A percentile compares a stretch with the other conserved stretches of the same genome.
These are phyloP conservation scores for Himalopsyche phryganea DNA, from an alignment of 1,140 invertebrate species.

Conservation along the genomic window DNA sequence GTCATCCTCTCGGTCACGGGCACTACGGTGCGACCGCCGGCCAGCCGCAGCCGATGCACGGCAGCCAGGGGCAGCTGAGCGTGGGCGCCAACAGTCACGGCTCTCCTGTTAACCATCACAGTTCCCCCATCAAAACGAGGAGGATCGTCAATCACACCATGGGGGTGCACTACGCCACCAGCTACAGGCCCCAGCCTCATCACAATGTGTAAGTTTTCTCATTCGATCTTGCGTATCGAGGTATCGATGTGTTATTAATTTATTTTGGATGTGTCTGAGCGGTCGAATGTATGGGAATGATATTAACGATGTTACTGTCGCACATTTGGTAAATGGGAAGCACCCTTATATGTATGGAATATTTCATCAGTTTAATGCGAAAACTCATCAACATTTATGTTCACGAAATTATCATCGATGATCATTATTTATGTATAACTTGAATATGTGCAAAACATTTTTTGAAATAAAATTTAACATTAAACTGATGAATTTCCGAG, in stretches of 20 bases:
- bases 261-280: not conserved
- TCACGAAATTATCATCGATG: too few relatives aligned
- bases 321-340: too few relatives aligned
- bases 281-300: too few relatives aligned
- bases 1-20: slow-evolving; percentile 11
- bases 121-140: slow-evolving; percentile 29
- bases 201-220: slow-evolving; percentile 38
- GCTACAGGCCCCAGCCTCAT: slow-evolving; percentile 36
- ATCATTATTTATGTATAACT: too few relatives aligned
- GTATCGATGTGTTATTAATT: not conserved
- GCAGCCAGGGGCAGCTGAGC: slow-evolving; percentile 3
- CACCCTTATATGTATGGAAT: too few relatives aligned
- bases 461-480: too few relatives aligned
- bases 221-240: too few relatives aligned
- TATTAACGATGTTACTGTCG: too few relatives aligned
- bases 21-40: slow-evolving; percentile 7
- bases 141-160: slow-evolving; percentile 25
- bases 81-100: slow-evolving; percentile 19
- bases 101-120: slow-evolving; percentile 23
- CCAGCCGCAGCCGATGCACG: slow-evolving; percentile 11
- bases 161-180: slow-evolving; percentile 36
- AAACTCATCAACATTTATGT: too few relatives aligned
- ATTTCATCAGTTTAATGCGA: too few relatives aligned
- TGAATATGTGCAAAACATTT: too few relatives aligned
- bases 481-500: too few relatives aligned